Evolutionary conservation across 2,797 vertebrate genomes (phyloP).

Genomic region (Schizopygopsis malacanthus): DNA sequence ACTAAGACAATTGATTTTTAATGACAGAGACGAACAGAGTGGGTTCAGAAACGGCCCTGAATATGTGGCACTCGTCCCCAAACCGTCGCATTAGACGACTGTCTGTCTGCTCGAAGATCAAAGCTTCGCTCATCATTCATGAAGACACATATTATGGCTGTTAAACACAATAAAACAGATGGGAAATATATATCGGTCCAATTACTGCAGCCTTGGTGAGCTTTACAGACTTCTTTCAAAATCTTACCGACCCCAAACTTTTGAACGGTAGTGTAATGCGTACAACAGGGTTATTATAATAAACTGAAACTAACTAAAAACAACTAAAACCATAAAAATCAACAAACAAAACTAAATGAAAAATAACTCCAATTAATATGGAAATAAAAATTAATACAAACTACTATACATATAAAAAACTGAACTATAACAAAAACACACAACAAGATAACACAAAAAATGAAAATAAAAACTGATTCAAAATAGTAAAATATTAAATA

Average conservation of each 20-base stretch:
- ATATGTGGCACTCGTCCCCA: background rate
- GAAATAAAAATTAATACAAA: too few species aligned
- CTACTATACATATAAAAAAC: too few species aligned
- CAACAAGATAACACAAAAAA: too few species aligned
- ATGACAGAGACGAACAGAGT: background rate
- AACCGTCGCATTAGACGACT: background rate
- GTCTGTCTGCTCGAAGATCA: background rate
- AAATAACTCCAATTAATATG: too few species aligned
- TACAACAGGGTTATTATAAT: too few species aligned
- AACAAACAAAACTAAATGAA: too few species aligned
- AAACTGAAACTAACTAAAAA: too few species aligned
- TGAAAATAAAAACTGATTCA: too few species aligned
- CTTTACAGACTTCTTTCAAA: background rate
- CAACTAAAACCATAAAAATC: too few species aligned
- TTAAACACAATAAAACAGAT: slow-evolving; percentile 4
- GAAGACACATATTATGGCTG: background rate
- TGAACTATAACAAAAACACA: too few species aligned
- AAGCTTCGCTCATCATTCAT: background rate
- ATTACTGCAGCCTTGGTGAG: background rate
- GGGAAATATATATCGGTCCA: too few species aligned
- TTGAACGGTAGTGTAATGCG: background rate
- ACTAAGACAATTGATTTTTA: slow-evolving; percentile 2
- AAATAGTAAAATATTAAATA: too few species aligned
- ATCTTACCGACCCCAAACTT: background rate
- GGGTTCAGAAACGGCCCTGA: background rate